Base-by-base conservation (phyloP, 2,113 vertebrate genomes). In the Amblyornis subalaris region DNA sequence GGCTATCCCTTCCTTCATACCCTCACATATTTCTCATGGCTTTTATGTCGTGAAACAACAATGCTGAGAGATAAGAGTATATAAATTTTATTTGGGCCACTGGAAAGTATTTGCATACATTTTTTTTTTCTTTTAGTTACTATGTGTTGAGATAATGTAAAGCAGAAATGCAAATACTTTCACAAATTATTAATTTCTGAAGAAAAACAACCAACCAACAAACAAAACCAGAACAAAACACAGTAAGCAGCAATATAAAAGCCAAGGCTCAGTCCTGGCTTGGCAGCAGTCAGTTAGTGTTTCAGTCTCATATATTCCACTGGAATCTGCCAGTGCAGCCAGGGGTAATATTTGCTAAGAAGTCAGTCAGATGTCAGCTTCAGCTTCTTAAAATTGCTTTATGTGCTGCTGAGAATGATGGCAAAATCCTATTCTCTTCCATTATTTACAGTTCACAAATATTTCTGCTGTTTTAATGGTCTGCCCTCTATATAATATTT, bases 291-390 rank as follows among this genome's bases (percentile, higher is more conserved):
- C 90, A 93, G 72, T 90, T 83, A 93, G 40, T 71, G 75, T 95
- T 93, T 95, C 78, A 53, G 60, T 94, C 89, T 95, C 17, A 2
- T 71, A 80, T 85, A 67, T 70, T 94, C 70, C 9, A 48, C 55
- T 40, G 40, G 79, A 95, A 91, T 89, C 67, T 91, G 71, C 93
- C 82, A 66, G 60, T 90, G 85, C 65, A 95, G 93, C 96, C 94
- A 93, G 90, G 48, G 94, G 95, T 93, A 81, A 90, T 88, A 94
- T 95, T 92, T 95, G 69, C 90, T 72, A 33, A 91, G 73, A 76
- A 95, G 79, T 91, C 94, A 96, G 90, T 96, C 93, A 84, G 88
- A 93, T 80, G 91, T 96, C 94, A 94, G 60, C 73, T 92, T 86
- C 79, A 93, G 76, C 82, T 93, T 93, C 76, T 86, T 88, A 65